Base-by-base conservation (phyloP, 2,888 invertebrate species). In the Deilephila porcellus region DNA sequence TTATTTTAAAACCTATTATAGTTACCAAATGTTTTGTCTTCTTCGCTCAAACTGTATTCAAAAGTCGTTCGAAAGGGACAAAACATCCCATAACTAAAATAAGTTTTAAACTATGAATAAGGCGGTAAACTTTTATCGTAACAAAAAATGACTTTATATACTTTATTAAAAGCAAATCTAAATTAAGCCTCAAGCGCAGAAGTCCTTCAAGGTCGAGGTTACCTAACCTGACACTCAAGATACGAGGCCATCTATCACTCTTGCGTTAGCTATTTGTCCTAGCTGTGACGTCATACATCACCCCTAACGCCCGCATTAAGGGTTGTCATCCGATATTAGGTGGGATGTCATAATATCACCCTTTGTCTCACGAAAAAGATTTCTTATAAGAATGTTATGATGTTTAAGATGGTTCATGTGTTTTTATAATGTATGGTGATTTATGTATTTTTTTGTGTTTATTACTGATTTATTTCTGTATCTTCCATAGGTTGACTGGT, bases 251-350 rank as follows among this genome's bases (percentile, higher is more conserved):
- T 73, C 70, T 32, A 73, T 6, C 0, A 73, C 56, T n/a, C 8
- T n/a, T 29, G 64, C 3, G 70, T 53, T 25, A n/a, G 53, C 60
- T 70, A 67, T 73, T 70, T 73, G 70, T 73, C 70, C 62, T 37
- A 62, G 52, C 20, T 72, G 53, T 73, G 56, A 60, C 52, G 73
- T 73, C 70, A 29, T 73, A 73, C 56, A 73, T 73, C 72, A 73
- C 56, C 56, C 59, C 63, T 37, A 63, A 59, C 59, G 64, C 29
- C 37, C 34, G 37, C 72, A 59, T 67, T 73, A 64, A 73, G 64
- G 72, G 59, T 11, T 67, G 72, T 59, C 64, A 56, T 37, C 17
- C 67, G 25, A 67, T 67, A 67, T 67, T 67, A 67, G 67, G 67
- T 45, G 52, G 52, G 67, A 29, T 67, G 52, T 52, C 52, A 52